Conservation (phyloP, 2,113 vertebrate species). For the Otolemur garnettii region DNA sequence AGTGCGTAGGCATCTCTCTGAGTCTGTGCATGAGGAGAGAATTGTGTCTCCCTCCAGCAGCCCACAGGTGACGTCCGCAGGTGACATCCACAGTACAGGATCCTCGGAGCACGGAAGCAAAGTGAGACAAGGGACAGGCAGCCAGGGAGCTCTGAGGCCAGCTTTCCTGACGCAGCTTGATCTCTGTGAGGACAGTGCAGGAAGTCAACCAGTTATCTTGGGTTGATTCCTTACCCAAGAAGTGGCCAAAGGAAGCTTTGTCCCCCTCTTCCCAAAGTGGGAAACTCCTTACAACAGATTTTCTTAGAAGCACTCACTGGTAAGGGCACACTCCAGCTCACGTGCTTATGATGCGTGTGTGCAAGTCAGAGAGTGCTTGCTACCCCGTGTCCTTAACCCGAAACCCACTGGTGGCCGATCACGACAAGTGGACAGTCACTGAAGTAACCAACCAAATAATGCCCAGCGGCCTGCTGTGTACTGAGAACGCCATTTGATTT, state of each 20-base stretch:
- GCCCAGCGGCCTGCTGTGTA: accelerated
- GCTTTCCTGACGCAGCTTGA: accelerated
- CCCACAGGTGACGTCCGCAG: constrained; percentile 58
- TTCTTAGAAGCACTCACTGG: neutral
- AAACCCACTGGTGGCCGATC: neutral
- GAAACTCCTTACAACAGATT: too few relatives aligned
- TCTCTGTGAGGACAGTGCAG: neutral
- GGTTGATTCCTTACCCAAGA: neutral
- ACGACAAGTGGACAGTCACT: neutral
- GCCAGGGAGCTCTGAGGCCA: accelerated
- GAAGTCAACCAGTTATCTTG: too few relatives aligned
- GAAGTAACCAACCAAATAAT: neutral
- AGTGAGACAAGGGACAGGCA: neutral
- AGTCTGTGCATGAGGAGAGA: constrained; percentile 77
- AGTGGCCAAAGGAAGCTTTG: neutral
- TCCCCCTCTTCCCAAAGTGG: too few relatives aligned
- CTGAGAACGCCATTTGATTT: neutral
- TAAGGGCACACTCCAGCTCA: neutral
- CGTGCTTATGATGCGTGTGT: accelerated
- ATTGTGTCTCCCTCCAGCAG: constrained; percentile 78
- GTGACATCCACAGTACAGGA: neutral
- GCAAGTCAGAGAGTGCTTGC: too few relatives aligned
- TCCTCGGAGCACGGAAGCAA: neutral
- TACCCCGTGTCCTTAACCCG: accelerated
- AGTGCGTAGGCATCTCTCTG: constrained; percentile 74